Evolutionary conservation across 1,140 invertebrate species (phyloP), one percentile per base, ranked within the genome.

Genomic region (Lysiphlebus fabarum): DNA sequence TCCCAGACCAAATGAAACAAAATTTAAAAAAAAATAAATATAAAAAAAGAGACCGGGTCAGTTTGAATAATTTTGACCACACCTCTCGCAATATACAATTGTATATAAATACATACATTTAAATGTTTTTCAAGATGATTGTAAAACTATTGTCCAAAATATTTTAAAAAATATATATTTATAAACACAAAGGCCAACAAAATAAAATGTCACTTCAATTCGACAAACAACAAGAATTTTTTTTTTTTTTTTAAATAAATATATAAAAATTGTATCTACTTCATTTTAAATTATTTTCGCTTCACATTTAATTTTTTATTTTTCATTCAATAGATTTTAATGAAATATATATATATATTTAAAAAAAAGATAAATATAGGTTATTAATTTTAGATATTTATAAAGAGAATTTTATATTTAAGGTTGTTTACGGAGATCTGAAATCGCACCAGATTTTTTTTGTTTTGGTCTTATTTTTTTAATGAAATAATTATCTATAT

Each of bases 51-150:
- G 73, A 72, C 73, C 70, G 73, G 77, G 77, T 79, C 77, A 78
- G 77, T 79, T 78, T 79, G 76, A 78, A 79, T 79, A 79, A 78
- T 79, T 79, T 78, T 78, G 76, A 79, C 77, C 77, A 78, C 77
- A 79, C 77, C 77, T 79, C 75, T 79, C 71, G 73, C 69, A 66
- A 75, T 72, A 72, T 69, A 61, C 69, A 62, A 70, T 66, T 67
- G 67, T 75, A 78, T 79, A 4, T n/a, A 75, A 78, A 79, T 78
- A 78, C 73, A 78, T 79, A 76, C 76, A 79, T 79, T 78, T 78
- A 75, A 79, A 79, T 78, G 72, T 74, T 26, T 4, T 26, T 67
- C 67, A 53, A 56, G 47, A 17, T 37, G 62, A 48, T 51, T 65
- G 73, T 47, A 62, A 48, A 78, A 77, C 65, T 79, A 78, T 78